Percentiles rank a stretch among this genome's conserved stretches.
phyloP scores from a whole-genome alignment of 2,113 vertebrate genomes.

The Mus spicilegus region DNA sequence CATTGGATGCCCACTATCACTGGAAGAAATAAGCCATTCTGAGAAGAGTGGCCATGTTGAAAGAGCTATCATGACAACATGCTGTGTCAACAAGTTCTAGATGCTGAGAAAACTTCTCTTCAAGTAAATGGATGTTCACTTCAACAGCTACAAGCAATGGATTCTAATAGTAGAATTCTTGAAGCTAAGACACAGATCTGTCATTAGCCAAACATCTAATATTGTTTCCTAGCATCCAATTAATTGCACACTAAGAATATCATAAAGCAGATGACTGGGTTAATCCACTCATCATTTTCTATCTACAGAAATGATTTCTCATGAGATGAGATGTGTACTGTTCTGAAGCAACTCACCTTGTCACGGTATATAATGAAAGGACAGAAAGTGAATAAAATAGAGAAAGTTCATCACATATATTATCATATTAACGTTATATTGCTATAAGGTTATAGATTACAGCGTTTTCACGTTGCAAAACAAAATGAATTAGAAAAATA shows the following conservation, averaged over 20 bases:
- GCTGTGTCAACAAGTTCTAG: rapidly evolving
- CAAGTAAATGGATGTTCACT: neutral
- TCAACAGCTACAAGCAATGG: neutral
- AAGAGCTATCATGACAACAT: no score
- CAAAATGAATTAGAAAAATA: neutral
- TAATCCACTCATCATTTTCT: neutral
- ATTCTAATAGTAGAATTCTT: neutral
- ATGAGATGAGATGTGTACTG: neutral
- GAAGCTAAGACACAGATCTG: neutral
- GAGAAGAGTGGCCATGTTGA: neutral
- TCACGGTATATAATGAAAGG: neutral
- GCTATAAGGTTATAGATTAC: neutral
- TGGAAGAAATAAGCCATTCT: neutral
- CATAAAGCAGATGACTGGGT: neutral
- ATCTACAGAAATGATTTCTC: neutral
- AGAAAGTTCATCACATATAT: rapidly evolving
- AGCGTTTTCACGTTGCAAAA: neutral
- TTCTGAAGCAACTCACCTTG: neutral
- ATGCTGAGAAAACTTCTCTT: neutral
- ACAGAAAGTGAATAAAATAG: neutral
- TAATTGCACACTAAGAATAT: neutral
- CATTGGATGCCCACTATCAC: neutral
- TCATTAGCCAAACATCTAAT: neutral
- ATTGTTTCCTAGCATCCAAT: neutral
- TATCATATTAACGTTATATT: neutral